phyloP scores from a whole-genome alignment of 2,113 vertebrate species.

The Pterocles gutturalis region DNA sequence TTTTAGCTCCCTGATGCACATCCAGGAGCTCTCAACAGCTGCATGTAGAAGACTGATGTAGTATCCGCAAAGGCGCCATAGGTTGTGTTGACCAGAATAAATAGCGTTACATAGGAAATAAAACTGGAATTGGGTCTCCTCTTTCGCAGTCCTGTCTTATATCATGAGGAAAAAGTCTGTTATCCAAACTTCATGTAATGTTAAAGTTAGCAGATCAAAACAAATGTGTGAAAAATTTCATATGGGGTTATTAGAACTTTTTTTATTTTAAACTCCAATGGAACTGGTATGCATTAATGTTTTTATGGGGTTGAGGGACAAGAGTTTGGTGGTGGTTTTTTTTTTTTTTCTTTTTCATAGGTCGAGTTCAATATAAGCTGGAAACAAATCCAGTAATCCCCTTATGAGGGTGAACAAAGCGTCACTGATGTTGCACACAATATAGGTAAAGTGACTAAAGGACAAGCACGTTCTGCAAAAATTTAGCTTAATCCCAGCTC shows the following conservation, averaged over 20 bases:
- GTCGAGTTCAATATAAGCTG: not conserved
- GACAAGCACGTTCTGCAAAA: not conserved
- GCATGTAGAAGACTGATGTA: not conserved
- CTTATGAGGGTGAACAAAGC: not conserved
- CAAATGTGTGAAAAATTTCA: not conserved
- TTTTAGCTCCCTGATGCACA: not conserved
- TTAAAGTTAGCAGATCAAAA: not conserved
- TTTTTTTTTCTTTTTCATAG: not conserved
- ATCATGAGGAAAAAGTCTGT: not conserved
- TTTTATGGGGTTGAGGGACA: not conserved
- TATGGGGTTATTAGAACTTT: not conserved
- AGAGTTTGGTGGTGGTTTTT: not conserved
- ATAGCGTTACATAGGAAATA: not conserved
- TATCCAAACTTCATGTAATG: not conserved
- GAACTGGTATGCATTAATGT: rapidly evolving
- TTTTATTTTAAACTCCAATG: not conserved
- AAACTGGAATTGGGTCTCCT: not conserved
- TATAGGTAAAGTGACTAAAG: not conserved
- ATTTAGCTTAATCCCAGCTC: not conserved
- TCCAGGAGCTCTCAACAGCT: not conserved
- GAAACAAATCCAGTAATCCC: not conserved
- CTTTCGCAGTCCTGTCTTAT: not conserved
- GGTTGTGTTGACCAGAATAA: not conserved
- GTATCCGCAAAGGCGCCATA: rapidly evolving
- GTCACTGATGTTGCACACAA: not conserved